Conservation (phyloP, 2,797 vertebrate species). For the Amblyraja radiata region DNA sequence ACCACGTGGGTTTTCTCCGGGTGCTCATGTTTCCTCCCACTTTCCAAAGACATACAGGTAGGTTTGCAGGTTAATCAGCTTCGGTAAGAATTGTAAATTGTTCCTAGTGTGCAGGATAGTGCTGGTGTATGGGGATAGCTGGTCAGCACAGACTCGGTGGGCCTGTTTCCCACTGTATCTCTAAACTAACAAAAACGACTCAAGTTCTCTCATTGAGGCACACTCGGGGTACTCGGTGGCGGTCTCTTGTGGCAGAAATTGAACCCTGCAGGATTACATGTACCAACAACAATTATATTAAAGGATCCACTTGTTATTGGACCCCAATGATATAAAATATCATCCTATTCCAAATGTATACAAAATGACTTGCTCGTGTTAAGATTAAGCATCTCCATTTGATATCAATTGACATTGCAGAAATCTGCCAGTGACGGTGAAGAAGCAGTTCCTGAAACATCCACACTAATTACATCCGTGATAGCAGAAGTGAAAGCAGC, state of each 20-base stretch:
- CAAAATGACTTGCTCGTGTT: not conserved
- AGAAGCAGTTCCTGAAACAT: slow-evolving; percentile 43
- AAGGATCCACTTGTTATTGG: not conserved
- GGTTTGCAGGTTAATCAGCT: too few relatives aligned
- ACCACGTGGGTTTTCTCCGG: too few relatives aligned
- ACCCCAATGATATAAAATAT: not conserved
- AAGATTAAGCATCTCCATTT: not conserved
- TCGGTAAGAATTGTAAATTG: too few relatives aligned
- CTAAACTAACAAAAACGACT: not conserved
- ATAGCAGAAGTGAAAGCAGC: not conserved
- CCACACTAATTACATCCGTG: slow-evolving; percentile 37
- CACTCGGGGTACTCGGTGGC: not conserved
- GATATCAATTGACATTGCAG: not conserved
- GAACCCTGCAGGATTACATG: not conserved
- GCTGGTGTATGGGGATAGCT: too few relatives aligned
- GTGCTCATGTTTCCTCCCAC: too few relatives aligned
- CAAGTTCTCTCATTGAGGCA: not conserved
- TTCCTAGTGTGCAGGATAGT: too few relatives aligned
- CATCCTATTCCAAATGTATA: not conserved
- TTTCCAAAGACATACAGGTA: too few relatives aligned
- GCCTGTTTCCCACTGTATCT: too few relatives aligned
- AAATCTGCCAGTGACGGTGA: not conserved
- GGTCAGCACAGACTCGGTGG: too few relatives aligned
- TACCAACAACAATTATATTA: not conserved
- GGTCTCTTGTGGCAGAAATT: not conserved